These are phyloP conservation scores for Tetraneura akinire DNA, from an alignment of 1,140 invertebrate genomes.

Conservation along the genomic window DNA sequence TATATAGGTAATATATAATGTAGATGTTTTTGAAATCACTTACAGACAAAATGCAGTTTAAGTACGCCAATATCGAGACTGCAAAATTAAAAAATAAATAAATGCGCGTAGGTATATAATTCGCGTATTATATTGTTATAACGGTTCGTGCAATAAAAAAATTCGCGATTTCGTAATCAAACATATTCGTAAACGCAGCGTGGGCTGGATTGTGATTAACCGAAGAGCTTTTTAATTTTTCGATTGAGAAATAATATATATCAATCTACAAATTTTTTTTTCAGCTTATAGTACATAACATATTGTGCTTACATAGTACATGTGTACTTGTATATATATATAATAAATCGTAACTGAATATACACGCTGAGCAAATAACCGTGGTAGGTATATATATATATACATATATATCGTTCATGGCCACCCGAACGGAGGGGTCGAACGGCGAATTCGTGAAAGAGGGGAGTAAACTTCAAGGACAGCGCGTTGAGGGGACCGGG, in stretches of 20 bases:
- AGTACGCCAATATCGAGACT: too few species aligned
- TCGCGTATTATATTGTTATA: not conserved
- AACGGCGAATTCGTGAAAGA: not conserved
- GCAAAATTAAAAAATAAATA: too few species aligned
- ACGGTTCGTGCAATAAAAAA: not conserved
- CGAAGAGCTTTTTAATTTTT: slow-evolving; percentile 6
- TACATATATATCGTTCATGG: slow-evolving; percentile 28
- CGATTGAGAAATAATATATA: slow-evolving; percentile 2
- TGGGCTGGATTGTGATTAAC: not conserved
- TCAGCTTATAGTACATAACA: too few species aligned
- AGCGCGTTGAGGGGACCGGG: not conserved
- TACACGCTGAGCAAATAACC: too few species aligned
- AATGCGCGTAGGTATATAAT: too few species aligned
- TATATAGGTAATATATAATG: too few species aligned
- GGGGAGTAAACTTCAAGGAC: slow-evolving; percentile 41
- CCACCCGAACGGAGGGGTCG: slow-evolving; percentile 4
- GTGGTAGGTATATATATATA: too few species aligned
- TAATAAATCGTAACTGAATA: not conserved
- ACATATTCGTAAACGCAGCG: slow-evolving; percentile 1
- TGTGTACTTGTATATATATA: too few species aligned
- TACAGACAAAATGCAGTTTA: too few species aligned
- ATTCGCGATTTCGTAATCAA: not conserved
- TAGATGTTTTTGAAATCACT: too few species aligned
- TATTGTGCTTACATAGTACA: too few species aligned
- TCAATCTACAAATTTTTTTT: too few species aligned